phyloP scores from a whole-genome alignment of 2,113 vertebrate species.

The Rhipidura dahli region DNA sequence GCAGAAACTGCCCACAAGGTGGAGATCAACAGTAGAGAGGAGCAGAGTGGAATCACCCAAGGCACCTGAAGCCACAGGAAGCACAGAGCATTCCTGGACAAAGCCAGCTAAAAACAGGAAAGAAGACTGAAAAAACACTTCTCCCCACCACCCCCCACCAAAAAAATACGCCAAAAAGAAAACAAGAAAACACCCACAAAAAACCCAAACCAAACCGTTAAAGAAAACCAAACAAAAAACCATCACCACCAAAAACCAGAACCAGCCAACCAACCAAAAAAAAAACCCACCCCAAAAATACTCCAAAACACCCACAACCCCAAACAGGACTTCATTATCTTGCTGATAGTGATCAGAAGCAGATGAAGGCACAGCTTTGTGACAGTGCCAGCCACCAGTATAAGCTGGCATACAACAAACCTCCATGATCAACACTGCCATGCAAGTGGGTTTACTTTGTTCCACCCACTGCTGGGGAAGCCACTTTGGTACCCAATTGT shows the following conservation, averaged over 20 bases:
- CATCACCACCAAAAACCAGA: neutral
- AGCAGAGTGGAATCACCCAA: neutral
- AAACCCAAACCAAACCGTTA: neutral
- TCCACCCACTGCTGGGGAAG: neutral
- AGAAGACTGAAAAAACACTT: neutral
- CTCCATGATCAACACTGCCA: accelerated
- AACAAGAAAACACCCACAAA: neutral
- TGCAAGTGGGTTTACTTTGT: neutral
- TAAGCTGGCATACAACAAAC: neutral
- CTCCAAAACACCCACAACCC: neutral
- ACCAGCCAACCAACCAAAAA: neutral
- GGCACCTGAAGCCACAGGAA: neutral
- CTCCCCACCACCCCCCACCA: accelerated
- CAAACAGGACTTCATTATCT: neutral
- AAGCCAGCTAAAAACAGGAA: neutral
- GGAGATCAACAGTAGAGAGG: neutral
- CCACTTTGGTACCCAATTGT: neutral
- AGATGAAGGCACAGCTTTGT: neutral
- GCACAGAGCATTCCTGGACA: neutral
- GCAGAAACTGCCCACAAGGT: neutral
- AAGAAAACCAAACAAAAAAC: neutral
- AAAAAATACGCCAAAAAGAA: neutral
- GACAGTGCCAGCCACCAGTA: neutral
- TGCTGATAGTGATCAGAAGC: neutral
- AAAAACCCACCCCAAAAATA: neutral